A percentile compares a stretch with the other conserved stretches of the same genome.
These are phyloP conservation scores for Eupithecia inturbata DNA, from an alignment of 2,888 invertebrate species.

Conservation along the genomic window DNA sequence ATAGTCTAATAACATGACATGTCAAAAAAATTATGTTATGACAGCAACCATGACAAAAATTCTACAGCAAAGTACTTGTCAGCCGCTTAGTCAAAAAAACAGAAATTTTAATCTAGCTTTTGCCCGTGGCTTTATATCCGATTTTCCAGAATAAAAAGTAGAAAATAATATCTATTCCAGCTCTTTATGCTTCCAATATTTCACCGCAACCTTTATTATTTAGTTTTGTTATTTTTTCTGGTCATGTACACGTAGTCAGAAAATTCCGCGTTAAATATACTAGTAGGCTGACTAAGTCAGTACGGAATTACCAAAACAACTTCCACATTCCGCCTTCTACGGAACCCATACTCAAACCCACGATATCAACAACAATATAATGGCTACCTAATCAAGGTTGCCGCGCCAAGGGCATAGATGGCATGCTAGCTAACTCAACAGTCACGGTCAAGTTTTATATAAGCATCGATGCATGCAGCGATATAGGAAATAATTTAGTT, in stretches of 20 bases:
- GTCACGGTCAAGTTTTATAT: slow-evolving; percentile 45
- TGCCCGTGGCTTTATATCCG: too few species aligned
- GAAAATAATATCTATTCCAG: too few species aligned
- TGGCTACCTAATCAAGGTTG: slow-evolving; percentile 33
- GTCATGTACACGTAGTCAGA: too few species aligned
- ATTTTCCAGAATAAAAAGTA: too few species aligned
- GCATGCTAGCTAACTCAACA: slow-evolving; percentile 54
- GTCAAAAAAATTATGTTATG: too few species aligned
- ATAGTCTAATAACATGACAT: too few species aligned
- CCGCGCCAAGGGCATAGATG: slow-evolving; percentile 52
- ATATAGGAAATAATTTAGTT: slow-evolving; percentile 15
- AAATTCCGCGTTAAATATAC: too few species aligned
- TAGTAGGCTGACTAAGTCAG: background rate
- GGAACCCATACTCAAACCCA: background rate
- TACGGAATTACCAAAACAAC: background rate
- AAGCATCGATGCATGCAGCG: slow-evolving; percentile 41
- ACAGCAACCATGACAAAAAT: too few species aligned
- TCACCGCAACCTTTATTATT: background rate
- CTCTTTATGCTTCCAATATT: background rate
- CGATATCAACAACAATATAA: background rate
- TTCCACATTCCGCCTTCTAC: background rate
- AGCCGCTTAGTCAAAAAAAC: too few species aligned
- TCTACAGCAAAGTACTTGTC: too few species aligned
- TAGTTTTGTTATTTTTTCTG: too few species aligned
- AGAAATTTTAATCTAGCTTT: too few species aligned